These are phyloP conservation scores for Auanema freiburgensis DNA, from an alignment of 2,888 invertebrate genomes.

Conservation along the genomic window DNA sequence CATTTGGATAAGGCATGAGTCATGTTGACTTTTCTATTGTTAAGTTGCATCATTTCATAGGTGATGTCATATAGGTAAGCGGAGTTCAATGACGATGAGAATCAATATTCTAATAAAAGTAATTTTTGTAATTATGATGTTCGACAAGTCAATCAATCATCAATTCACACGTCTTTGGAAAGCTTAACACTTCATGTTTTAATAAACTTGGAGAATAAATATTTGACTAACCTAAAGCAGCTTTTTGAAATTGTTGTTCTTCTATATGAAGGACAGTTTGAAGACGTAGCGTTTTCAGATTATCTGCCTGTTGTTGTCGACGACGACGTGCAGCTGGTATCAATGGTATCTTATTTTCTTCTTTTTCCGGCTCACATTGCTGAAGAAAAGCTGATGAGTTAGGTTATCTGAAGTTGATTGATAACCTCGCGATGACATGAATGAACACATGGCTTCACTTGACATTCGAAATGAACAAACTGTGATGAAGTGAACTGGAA, in stretches of 20 bases:
- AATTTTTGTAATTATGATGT: no score
- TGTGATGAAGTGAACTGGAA: slow-evolving; percentile 60
- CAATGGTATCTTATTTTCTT: slow-evolving; percentile 30
- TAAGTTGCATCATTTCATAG: no score
- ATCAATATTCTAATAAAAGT: no score
- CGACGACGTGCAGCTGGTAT: slow-evolving; percentile 36
- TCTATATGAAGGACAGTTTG: slow-evolving; percentile 48
- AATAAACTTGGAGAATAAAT: background rate
- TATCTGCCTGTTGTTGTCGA: slow-evolving; percentile 19
- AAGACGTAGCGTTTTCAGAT: slow-evolving; percentile 30
- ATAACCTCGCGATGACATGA: slow-evolving; percentile 31
- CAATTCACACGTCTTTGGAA: no score
- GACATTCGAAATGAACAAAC: slow-evolving; percentile 60
- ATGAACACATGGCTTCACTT: slow-evolving; percentile 55
- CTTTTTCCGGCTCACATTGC: slow-evolving; percentile 35
- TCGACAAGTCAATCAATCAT: no score
- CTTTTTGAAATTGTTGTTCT: slow-evolving; percentile 40
- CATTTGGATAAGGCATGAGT: no score
- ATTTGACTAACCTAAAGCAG: slow-evolving; percentile 39
- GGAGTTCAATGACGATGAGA: no score
- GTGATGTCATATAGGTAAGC: no score
- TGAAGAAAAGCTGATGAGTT: slow-evolving; percentile 7
- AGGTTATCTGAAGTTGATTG: background rate
- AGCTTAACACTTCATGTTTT: no score
- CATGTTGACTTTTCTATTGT: no score